Percentiles rank a stretch among this genome's conserved stretches.
Conservation (phyloP, 2,797 vertebrate genomes). For the Malacoctenus gilli region DNA sequence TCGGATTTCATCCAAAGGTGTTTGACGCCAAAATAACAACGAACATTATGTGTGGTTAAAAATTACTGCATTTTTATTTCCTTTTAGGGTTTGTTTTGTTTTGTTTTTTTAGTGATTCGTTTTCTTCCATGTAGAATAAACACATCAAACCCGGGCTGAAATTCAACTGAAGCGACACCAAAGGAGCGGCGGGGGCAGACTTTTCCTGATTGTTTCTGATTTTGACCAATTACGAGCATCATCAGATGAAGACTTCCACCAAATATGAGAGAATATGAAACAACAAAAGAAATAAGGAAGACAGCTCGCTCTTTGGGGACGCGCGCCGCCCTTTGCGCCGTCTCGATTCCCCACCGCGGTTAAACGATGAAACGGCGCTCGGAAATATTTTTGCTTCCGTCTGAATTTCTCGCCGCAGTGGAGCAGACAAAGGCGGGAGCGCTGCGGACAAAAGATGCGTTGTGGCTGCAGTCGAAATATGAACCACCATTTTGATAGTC, state of each 20-base stretch:
- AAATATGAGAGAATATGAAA: constrained; percentile 15
- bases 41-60: too few species aligned
- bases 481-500: constrained; percentile 80
- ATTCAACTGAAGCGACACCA: neutral
- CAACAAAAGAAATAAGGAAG: constrained; percentile 8
- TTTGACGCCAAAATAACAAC: neutral
- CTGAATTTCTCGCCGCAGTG: constrained; percentile 4
- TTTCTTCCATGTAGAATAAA: neutral
- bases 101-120: neutral
- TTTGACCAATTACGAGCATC: neutral
- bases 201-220: neutral
- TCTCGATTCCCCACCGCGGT: neutral
- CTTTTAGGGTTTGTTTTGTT: too few species aligned
- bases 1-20: neutral
- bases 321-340: neutral
- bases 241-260: neutral
- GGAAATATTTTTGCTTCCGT: constrained; percentile 5
- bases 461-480: constrained; percentile 70
- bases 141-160: fast-evolving
- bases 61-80: too few species aligned
- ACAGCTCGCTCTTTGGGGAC: too few species aligned
- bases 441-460: constrained; percentile 67
- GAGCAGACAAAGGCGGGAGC: constrained; percentile 58
- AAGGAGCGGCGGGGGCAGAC: fast-evolving
- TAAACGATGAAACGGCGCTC: neutral